A percentile compares a stretch with the other conserved stretches of the same genome.
Conservation (phyloP, 2,888 invertebrate genomes). For the Heliconius hortense region DNA sequence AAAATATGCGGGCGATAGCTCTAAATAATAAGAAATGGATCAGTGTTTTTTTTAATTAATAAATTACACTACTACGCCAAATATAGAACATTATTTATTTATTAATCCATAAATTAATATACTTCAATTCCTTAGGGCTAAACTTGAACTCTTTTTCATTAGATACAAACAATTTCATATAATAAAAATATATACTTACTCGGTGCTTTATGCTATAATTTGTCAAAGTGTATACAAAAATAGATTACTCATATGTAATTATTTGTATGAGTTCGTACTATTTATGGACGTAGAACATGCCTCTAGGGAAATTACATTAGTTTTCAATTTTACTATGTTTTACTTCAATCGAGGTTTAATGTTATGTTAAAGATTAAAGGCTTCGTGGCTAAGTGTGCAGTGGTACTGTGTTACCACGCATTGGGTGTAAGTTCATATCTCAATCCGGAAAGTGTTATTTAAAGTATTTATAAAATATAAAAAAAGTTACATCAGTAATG, state of each 20-base stretch:
- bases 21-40: neutral
- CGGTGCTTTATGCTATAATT: constrained; percentile 5
- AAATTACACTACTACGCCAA: neutral
- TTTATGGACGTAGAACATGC: constrained; percentile 32
- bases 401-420: neutral
- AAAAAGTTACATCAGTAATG: no score
- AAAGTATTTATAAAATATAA: no score
- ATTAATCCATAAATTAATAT: neutral
- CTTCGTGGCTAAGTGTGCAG: neutral
- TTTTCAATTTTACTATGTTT: constrained; percentile 29
- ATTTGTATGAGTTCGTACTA: constrained; percentile 31
- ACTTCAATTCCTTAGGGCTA: neutral
- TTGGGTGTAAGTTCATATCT: neutral
- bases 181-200: neutral
- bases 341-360: constrained; percentile 2
- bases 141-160: neutral
- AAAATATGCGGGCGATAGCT: no score
- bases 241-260: constrained; percentile 35
- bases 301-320: constrained; percentile 36
- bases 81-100: neutral
- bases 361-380: neutral
- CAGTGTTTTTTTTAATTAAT: neutral
- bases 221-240: constrained; percentile 28
- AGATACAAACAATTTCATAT: constrained; percentile 1
- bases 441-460: neutral